Conservation (phyloP, 2,888 invertebrate genomes). For the Eupithecia insigniata region DNA sequence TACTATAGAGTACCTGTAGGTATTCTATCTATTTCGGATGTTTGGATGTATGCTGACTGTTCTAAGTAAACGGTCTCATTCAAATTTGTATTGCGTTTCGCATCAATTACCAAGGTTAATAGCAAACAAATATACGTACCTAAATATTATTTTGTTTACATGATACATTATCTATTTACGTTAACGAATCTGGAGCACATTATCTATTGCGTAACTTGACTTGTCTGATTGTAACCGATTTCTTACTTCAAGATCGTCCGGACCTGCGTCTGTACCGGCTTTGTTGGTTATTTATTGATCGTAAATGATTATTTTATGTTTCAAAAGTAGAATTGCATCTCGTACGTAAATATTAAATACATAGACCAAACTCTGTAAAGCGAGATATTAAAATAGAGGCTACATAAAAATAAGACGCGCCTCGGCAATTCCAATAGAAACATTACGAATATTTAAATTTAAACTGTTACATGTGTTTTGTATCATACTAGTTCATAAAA, state of each 20-base stretch:
- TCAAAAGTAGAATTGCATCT: not conserved
- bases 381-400: slow-evolving; percentile 1
- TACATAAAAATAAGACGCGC: slow-evolving; percentile 18
- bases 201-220: slow-evolving; percentile 53
- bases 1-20: not conserved
- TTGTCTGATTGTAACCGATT: slow-evolving; percentile 48
- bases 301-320: not conserved
- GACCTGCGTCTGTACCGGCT: slow-evolving; percentile 29
- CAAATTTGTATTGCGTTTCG: slow-evolving; percentile 8
- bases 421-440: slow-evolving; percentile 17
- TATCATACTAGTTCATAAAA: slow-evolving; percentile 26
- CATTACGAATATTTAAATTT: slow-evolving; percentile 12
- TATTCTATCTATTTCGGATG: not conserved
- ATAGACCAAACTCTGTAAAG: not conserved
- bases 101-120: slow-evolving; percentile 36
- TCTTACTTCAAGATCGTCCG: slow-evolving; percentile 40
- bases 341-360: not conserved
- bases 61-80: not conserved
- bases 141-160: slow-evolving; percentile 39
- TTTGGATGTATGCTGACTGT: not conserved
- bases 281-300: slow-evolving; percentile 15
- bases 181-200: slow-evolving; percentile 55
- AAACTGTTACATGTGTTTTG: slow-evolving; percentile 22
- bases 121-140: slow-evolving; percentile 29
- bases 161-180: slow-evolving; percentile 45